Evolutionary conservation across 2,888 invertebrate genomes (phyloP).

Genomic region (Aspidiotus destructor): DNA sequence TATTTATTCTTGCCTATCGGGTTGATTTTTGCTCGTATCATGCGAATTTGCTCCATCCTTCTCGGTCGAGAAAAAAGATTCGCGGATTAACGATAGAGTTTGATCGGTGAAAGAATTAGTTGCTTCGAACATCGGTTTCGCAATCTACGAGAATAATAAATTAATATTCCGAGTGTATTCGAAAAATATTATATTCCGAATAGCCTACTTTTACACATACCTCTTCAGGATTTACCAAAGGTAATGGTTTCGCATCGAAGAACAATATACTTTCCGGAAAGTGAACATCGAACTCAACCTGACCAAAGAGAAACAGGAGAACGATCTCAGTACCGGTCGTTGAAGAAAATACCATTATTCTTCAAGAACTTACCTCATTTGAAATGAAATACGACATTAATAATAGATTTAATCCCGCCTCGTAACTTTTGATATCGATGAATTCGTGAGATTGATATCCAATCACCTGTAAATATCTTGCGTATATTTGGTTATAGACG

Average conservation of each 20-base stretch:
- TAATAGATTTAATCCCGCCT: constrained; percentile 9
- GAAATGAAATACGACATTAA: constrained; percentile 8
- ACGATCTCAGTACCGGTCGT: too few relatives aligned
- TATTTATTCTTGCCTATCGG: background rate
- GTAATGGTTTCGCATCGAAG: constrained; percentile 2
- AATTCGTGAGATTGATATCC: background rate
- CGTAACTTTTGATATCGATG: background rate
- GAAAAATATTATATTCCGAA: background rate
- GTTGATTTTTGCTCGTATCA: too few relatives aligned
- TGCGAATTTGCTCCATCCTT: background rate
- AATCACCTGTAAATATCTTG: constrained; percentile 1
- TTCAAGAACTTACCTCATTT: constrained; percentile 1
- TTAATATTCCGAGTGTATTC: background rate
- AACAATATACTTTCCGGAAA: constrained; percentile 21
- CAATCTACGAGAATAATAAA: constrained; percentile 13
- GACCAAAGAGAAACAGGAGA: background rate
- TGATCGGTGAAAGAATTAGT: background rate
- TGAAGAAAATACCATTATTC: constrained; percentile 1
- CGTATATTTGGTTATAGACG: constrained; percentile 5
- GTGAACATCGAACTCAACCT: constrained; percentile 15
- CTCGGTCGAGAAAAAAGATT: constrained; percentile 5
- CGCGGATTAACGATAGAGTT: constrained; percentile 15
- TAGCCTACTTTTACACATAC: background rate
- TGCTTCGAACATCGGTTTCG: constrained; percentile 7
- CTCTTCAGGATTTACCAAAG: constrained; percentile 5